Evolutionary conservation across 2,888 invertebrate species (phyloP).

Genomic region (Mechanitis messenoides): DNA sequence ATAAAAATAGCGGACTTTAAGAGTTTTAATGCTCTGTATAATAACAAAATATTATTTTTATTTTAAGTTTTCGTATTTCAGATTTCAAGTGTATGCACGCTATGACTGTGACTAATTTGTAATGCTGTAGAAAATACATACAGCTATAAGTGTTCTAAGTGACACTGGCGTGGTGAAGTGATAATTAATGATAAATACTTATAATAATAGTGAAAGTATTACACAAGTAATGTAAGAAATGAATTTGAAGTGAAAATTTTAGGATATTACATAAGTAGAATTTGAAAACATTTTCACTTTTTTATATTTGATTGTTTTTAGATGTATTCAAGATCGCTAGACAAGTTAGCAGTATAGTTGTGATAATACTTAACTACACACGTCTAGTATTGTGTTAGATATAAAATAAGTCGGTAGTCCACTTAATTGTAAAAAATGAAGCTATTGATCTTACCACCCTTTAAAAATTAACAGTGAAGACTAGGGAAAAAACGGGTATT

Average conservation of each 20-base stretch:
- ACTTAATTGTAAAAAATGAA: too few relatives aligned
- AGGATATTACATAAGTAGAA: not conserved
- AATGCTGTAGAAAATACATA: not conserved
- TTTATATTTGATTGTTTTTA: too few relatives aligned
- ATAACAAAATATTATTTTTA: not conserved
- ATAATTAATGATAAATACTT: not conserved
- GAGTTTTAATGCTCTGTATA: not conserved
- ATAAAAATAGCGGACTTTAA: not conserved
- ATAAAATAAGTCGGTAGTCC: too few relatives aligned
- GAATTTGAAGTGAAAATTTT: not conserved
- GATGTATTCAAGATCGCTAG: too few relatives aligned
- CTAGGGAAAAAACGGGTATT: too few relatives aligned
- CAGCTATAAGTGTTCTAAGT: not conserved
- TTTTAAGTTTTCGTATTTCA: not conserved
- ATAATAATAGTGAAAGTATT: slow-evolving; percentile 2
- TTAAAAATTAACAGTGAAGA: too few relatives aligned
- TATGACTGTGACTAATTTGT: not conserved
- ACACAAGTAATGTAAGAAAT: not conserved
- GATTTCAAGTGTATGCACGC: not conserved
- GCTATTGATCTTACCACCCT: too few relatives aligned
- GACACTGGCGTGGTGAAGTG: not conserved
- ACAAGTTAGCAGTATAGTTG: too few relatives aligned
- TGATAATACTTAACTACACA: too few relatives aligned
- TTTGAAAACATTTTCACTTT: too few relatives aligned
- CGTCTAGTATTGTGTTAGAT: too few relatives aligned